These are phyloP conservation scores for Arizona elegans DNA, from an alignment of 2,113 vertebrate genomes.

Conservation along the genomic window DNA sequence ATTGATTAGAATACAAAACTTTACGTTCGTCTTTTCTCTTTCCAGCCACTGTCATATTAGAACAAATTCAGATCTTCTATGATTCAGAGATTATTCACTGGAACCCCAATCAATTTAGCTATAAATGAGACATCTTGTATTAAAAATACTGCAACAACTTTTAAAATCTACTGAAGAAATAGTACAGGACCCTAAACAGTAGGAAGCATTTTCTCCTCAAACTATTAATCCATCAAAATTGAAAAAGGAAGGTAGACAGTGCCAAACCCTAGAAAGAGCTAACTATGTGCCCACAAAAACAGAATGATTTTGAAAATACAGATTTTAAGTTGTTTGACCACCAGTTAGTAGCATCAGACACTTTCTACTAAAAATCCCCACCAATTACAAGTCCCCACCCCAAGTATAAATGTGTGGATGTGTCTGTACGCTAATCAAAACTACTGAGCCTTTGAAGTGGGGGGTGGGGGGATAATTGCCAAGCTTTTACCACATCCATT, in stretches of 20 bases:
- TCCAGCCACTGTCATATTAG: slow-evolving; percentile 1
- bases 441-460: slow-evolving; percentile 66
- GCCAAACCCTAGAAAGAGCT: slow-evolving; percentile 43
- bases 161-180: slow-evolving; percentile 55
- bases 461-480: slow-evolving; percentile 63
- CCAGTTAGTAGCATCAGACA: slow-evolving; percentile 59
- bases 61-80: slow-evolving; percentile 36
- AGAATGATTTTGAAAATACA: slow-evolving; percentile 57
- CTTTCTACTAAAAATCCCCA: slow-evolving; percentile 55
- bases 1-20: slow-evolving; percentile 14
- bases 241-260: background rate
- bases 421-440: slow-evolving; percentile 65
- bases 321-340: slow-evolving; percentile 53
- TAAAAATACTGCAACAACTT: slow-evolving; percentile 61
- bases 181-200: slow-evolving; percentile 51
- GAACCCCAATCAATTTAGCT: slow-evolving; percentile 52
- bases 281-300: slow-evolving; percentile 63
- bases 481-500: slow-evolving; percentile 35
- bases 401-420: slow-evolving; percentile 56
- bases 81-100: slow-evolving; percentile 58
- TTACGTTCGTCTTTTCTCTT: slow-evolving; percentile 49
- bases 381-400: slow-evolving; percentile 33
- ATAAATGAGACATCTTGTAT: slow-evolving; percentile 59
- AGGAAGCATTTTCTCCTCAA: slow-evolving; percentile 45
- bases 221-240: slow-evolving; percentile 44